Evolutionary conservation across 2,113 vertebrate genomes (phyloP), one percentile per base, ranked within the genome.

Genomic region (Dasyornis broadbenti): DNA sequence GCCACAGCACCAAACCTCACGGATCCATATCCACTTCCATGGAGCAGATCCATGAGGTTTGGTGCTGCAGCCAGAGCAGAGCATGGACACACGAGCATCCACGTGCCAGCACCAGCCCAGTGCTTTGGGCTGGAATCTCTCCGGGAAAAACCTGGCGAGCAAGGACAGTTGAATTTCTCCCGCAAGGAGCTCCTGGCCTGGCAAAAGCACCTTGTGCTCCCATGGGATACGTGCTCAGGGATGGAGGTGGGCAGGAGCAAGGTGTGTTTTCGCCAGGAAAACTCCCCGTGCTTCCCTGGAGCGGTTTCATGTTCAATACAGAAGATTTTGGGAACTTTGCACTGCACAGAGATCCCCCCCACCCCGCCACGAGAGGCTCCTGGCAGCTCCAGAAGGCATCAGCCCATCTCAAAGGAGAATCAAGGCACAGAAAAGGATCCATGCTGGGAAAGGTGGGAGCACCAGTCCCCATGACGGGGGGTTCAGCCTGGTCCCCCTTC

Each of bases 251-350:
- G 33, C 69, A 64, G 1, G 1, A 49, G 23, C 30, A 44, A 0
- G 1, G 18, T 37, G 20, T 30, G 9, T n/a, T 44, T 80, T 47
- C 39, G 35, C 30, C 71, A 42, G n/a, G 63, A 56, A 56, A 42
- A 18, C n/a, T 33, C 60, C 52, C 10, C 0, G 1, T 12, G 49
- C 40, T 49, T 35, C 35, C 49, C 72, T 23, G 39, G 3, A 52
- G 17, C 0, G 0, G 11, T 7, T 56, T n/a, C 3, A 1, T 4
- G 6, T 8, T 54, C 70, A 28, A 8, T 1, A 42, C 15, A 33
- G 44, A 47, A 59, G 30, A 50, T 52, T 70, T 54, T 0, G 0
- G 54, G 56, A 64, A 5, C 15, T 56, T 69, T 49, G n/a, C 20
- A 7, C 1, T 11, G 30, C 39, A 42, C 23, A 21, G 78, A 82